Conservation (phyloP, 2,113 vertebrate genomes). For the Urocynchramus pylzowi region DNA sequence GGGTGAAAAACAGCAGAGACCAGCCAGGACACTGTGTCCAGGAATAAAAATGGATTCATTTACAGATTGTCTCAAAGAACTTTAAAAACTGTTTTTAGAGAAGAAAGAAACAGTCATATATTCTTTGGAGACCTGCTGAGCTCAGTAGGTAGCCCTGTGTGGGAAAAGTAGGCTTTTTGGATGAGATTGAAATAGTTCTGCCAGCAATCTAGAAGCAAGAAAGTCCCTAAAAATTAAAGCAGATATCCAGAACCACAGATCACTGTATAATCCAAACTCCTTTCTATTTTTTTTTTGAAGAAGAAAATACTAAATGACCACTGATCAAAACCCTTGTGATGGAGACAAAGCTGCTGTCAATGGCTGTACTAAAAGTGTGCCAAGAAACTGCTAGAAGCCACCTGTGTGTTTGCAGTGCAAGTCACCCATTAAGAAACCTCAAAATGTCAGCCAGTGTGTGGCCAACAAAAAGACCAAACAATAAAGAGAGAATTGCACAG, state of each 20-base stretch:
- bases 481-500: neutral
- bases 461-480: neutral
- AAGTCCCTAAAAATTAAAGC: neutral
- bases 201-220: neutral
- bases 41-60: neutral
- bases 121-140: neutral
- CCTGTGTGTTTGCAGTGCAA: neutral
- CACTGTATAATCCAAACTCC: neutral
- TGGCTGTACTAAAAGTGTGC: neutral
- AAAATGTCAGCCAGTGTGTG: neutral
- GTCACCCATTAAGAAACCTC: neutral
- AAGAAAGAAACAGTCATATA: neutral
- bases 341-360: neutral
- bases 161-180: neutral
- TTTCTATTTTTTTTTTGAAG: neutral
- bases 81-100: neutral
- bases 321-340: neutral
- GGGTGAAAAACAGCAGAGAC: neutral
- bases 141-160: neutral
- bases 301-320: neutral
- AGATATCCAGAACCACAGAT: neutral
- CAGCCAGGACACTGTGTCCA: neutral
- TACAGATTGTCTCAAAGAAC: neutral
- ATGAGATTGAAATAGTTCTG: neutral
- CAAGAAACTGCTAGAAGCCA: neutral